Base-by-base conservation (phyloP, 1,140 invertebrate genomes). In the Antheraea pernyi region DNA sequence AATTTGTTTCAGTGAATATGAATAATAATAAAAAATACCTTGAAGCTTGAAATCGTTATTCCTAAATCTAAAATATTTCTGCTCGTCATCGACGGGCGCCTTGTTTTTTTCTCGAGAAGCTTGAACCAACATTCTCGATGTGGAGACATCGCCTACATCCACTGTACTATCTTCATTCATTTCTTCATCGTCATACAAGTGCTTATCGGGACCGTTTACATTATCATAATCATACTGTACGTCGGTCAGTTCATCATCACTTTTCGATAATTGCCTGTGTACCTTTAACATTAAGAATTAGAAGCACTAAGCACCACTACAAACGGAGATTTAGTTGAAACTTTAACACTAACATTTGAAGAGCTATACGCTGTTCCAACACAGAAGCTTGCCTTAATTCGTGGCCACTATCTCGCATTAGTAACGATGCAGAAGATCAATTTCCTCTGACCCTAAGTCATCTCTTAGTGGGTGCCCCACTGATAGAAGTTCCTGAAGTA, bases 321-420 rank as follows among this genome's bases (percentile, higher is more conserved):
- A 63, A 63, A n/a, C n/a, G n/a, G 30, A 22, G 61, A 10, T 22
- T n/a, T 63, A 22, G n/a, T 63, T 9, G 61, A 22, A n/a, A 13
- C 36, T 0, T 22, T 30, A n/a, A 30, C 19, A 7, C 30, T 63
- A 63, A 63, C 61, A 36, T 63, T 36, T 37, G 61, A 63, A 63
- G 61, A 63, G 36, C 36, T 37, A n/a, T 63, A n/a, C 61, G 36
- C 61, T 36, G 9, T 63, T 8, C 8, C n/a, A 8, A 63, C 61
- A 9, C 61, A 63, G 61, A 30, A 16, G 61, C 61, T 16, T 63
- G 61, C 22, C 5, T 63, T n/a, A 36, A 63, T 30, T 63, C 61
- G 9, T 7, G 61, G 36, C 61, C 61, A 11, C 6, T 63, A n/a
- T n/a, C 61, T 22, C 30, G 19, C 2, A 59, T 59, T 3, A 59